phyloP scores from a whole-genome alignment of 2,888 invertebrate species.

The Hypolimnas misippus region DNA sequence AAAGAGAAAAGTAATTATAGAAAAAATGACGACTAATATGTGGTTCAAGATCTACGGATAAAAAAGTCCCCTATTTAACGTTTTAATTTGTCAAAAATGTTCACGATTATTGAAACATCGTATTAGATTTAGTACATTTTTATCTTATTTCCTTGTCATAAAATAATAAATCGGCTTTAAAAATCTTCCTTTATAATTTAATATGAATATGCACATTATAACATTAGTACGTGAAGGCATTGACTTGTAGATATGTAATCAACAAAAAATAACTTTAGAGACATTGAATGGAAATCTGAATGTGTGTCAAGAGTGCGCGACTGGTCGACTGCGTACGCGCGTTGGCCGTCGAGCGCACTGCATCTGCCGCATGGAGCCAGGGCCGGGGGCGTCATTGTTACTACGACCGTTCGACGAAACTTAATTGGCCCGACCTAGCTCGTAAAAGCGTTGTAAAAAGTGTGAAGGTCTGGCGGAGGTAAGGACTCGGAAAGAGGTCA shows the following conservation, averaged over 20 bases:
- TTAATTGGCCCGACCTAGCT: conserved; percentile 82
- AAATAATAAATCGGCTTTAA: neutral
- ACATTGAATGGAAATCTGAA: conserved; percentile 66
- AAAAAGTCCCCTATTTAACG: too few relatives aligned
- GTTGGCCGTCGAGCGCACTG: conserved; percentile 46
- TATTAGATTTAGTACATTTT: neutral
- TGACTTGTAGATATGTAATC: conserved; percentile 47
- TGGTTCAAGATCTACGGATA: too few relatives aligned
- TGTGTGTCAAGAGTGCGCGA: conserved; percentile 76
- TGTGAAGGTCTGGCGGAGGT: conserved; percentile 83
- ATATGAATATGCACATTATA: conserved; percentile 24
- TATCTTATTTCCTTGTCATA: neutral
- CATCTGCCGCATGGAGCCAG: conserved; percentile 53
- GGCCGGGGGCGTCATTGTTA: conserved; percentile 64
- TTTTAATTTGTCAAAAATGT: conserved; percentile 2
- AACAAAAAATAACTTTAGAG: conserved; percentile 62
- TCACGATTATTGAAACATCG: neutral
- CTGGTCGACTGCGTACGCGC: conserved; percentile 56
- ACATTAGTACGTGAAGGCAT: conserved; percentile 40
- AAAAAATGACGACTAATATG: too few relatives aligned
- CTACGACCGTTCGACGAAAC: conserved; percentile 67
- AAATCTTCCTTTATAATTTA: neutral
- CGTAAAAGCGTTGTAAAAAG: conserved; percentile 82
- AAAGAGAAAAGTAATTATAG: too few relatives aligned
- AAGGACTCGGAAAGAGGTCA: conserved; percentile 84